These are phyloP conservation scores for Bradypus variegatus DNA, from an alignment of 2,797 vertebrate genomes.

Conservation along the genomic window DNA sequence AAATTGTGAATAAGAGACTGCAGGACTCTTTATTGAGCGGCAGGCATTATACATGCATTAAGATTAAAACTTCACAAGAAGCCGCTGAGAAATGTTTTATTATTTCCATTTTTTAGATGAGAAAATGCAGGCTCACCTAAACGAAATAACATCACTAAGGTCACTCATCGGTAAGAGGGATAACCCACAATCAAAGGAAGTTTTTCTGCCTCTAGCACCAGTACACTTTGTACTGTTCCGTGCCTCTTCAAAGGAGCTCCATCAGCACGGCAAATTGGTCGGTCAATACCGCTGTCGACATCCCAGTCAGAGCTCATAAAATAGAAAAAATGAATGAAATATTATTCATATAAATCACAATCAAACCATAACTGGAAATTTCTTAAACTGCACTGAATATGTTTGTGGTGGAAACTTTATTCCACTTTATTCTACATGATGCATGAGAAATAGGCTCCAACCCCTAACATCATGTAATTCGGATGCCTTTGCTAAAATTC, in stretches of 20 bases:
- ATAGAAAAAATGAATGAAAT: neutral
- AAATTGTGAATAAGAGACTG: neutral
- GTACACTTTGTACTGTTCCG: neutral
- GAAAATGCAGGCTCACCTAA: slow-evolving; percentile 20
- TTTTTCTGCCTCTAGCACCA: neutral
- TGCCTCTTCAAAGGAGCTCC: neutral
- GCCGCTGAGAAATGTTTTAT: slow-evolving; percentile 26
- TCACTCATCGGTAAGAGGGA: neutral
- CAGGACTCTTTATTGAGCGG: slow-evolving; percentile 14
- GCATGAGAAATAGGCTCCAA: neutral
- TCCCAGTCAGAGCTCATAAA: neutral
- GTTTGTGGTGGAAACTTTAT: neutral
- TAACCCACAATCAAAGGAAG: neutral
- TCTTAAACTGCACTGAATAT: neutral
- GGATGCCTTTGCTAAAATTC: neutral
- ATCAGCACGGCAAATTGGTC: neutral
- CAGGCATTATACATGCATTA: neutral
- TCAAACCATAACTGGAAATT: neutral
- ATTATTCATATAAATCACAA: slow-evolving; percentile 3
- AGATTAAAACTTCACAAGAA: slow-evolving; percentile 42
- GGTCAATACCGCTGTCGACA: neutral
- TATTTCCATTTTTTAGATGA: slow-evolving; percentile 37
- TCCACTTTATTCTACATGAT: neutral
- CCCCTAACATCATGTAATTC: neutral
- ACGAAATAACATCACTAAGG: slow-evolving; percentile 1